Base-by-base conservation (phyloP, 2,888 invertebrate species). In the Heterodera filipjevi region DNA sequence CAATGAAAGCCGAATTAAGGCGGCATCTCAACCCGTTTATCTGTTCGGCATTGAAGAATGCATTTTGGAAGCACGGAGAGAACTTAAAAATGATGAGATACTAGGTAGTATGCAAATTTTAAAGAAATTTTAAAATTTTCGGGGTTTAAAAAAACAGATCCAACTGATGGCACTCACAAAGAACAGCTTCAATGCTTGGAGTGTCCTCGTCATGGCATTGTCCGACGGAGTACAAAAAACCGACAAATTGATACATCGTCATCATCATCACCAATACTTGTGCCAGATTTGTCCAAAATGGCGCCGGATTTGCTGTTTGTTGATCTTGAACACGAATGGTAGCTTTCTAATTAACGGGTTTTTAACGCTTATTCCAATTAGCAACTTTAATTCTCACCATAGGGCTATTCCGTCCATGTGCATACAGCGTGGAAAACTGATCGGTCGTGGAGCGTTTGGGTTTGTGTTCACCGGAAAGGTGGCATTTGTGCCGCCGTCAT, bases 381-480 rank as follows among this genome's bases (percentile, higher is more conserved):
- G n/a, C n/a, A n/a, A n/a, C n/a, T n/a, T n/a, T n/a, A n/a, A n/a
- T n/a, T n/a, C n/a, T n/a, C n/a, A n/a, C n/a, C n/a, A n/a, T n/a
- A 35, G 44, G 39, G 22, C 71, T 71, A 94, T 97, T 22, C 93
- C 93, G 83, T 93, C 94, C 81, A 94, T 95, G 80, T 93, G 93
- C 85, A 93, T 99, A 5, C 92, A 93, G 70, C 92, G 94, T 79
- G 91, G 91, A 3, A 90, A 90, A 82, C 89, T 92, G 84, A 92
- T 95, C 53, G 98, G 98, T 0, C 93, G 96, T n/a, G 99, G 99
- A 2, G 96, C 97, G 0, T 99, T 98, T 91, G 98, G 98, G 3
- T 96, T 97, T 86, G 99, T 99, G 14, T 95, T 95, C 89, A 93
- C 93, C 86, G 95, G 94, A 0, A 89, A 90, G 10, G n/a, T 59